These are phyloP conservation scores for Heliconius eleuchia DNA, from an alignment of 1,140 invertebrate species.

Conservation along the genomic window DNA sequence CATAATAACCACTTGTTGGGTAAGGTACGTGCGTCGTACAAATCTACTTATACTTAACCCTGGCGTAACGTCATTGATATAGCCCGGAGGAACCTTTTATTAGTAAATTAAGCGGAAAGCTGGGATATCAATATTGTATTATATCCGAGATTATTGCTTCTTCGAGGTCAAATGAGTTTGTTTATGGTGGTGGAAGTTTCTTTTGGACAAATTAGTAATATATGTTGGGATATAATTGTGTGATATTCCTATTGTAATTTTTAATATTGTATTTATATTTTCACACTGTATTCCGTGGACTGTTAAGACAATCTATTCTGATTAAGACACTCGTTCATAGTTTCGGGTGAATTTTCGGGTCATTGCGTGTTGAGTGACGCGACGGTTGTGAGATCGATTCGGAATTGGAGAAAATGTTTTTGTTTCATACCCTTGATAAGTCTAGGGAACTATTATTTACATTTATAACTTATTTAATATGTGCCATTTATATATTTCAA, in stretches of 20 bases:
- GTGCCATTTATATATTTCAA: too few relatives aligned
- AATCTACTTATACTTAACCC: slow-evolving; percentile 43
- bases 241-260: not conserved
- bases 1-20: slow-evolving; percentile 34
- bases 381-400: too few relatives aligned
- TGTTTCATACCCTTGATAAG: too few relatives aligned
- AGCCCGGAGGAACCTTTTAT: slow-evolving; percentile 44
- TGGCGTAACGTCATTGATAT: slow-evolving; percentile 48
- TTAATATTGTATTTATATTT: too few relatives aligned
- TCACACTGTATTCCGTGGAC: too few relatives aligned
- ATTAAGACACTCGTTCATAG: too few relatives aligned
- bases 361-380: too few relatives aligned
- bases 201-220: not conserved
- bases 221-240: not conserved
- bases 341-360: too few relatives aligned
- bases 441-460: too few relatives aligned
- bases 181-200: slow-evolving; percentile 14
- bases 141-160: slow-evolving; percentile 39
- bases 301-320: too few relatives aligned
- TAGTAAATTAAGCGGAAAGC: slow-evolving; percentile 53
- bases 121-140: slow-evolving; percentile 42
- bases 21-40: slow-evolving; percentile 26
- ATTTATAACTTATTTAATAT: too few relatives aligned
- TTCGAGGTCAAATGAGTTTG: slow-evolving; percentile 32
- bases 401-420: too few relatives aligned